These are phyloP conservation scores for Toxostoma redivivum DNA, from an alignment of 2,113 vertebrate genomes.

Conservation along the genomic window DNA sequence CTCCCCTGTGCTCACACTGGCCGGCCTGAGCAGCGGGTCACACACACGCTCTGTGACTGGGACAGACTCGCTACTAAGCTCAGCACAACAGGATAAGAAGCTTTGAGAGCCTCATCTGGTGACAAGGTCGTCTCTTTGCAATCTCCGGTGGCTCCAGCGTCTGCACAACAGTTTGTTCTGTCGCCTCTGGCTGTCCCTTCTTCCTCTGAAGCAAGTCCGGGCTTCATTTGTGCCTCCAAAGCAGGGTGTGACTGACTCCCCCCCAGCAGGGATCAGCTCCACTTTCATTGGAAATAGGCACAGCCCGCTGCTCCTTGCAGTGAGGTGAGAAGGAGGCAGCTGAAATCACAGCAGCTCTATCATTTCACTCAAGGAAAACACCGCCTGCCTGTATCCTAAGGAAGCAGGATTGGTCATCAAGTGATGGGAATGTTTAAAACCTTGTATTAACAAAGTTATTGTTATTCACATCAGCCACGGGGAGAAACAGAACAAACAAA, in stretches of 20 bases:
- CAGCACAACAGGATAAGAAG: background rate
- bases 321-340: background rate
- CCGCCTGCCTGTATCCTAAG: background rate
- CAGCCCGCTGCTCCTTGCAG: background rate
- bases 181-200: background rate
- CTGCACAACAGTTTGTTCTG: background rate
- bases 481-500: background rate
- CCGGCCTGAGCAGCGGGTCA: background rate
- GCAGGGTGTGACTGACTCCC: background rate
- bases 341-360: background rate
- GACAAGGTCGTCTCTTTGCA: background rate
- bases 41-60: fast-evolving
- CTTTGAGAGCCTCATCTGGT: background rate
- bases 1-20: background rate
- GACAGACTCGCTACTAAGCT: background rate
- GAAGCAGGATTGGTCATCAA: background rate
- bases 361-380: background rate
- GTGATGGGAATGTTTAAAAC: background rate
- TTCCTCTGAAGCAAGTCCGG: background rate
- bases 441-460: background rate
- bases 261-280: background rate
- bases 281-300: background rate
- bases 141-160: background rate
- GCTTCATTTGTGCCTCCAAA: background rate
- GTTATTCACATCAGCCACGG: background rate